phyloP scores from a whole-genome alignment of 2,888 invertebrate genomes.

The Spisula solida region DNA sequence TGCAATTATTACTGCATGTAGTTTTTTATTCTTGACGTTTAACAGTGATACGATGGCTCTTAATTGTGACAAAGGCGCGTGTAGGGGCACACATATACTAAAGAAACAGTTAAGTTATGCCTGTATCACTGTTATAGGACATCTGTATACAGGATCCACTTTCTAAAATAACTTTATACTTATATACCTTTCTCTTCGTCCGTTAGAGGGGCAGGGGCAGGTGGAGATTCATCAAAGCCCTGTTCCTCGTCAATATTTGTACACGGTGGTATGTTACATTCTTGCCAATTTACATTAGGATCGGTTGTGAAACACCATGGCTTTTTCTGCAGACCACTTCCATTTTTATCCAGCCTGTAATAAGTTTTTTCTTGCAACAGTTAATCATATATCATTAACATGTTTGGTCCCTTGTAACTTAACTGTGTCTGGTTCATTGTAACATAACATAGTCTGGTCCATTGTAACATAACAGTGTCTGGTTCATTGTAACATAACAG shows the following conservation, averaged over 20 bases:
- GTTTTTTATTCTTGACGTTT: no score
- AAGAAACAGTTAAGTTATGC: no score
- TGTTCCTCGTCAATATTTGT: not conserved
- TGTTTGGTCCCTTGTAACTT: not conserved
- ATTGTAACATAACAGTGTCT: not conserved
- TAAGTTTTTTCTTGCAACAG: no score
- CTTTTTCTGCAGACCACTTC: not conserved
- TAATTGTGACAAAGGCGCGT: no score
- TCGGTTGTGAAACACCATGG: conserved; percentile 48
- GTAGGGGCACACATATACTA: no score
- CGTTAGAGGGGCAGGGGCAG: not conserved
- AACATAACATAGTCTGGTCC: not conserved
- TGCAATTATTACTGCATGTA: no score
- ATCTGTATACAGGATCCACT: no score
- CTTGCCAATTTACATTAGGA: conserved; percentile 19
- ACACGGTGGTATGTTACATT: conserved; percentile 29
- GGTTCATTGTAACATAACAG: not conserved
- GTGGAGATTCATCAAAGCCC: conserved; percentile 12
- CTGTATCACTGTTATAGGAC: no score
- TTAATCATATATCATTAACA: not conserved
- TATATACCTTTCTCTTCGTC: not conserved
- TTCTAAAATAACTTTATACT: no score
- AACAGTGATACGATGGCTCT: no score
- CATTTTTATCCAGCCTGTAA: not conserved
- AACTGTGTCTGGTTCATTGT: not conserved